Evolutionary conservation across 2,113 vertebrate species (phyloP).

Genomic region (Burhinus bistriatus): DNA sequence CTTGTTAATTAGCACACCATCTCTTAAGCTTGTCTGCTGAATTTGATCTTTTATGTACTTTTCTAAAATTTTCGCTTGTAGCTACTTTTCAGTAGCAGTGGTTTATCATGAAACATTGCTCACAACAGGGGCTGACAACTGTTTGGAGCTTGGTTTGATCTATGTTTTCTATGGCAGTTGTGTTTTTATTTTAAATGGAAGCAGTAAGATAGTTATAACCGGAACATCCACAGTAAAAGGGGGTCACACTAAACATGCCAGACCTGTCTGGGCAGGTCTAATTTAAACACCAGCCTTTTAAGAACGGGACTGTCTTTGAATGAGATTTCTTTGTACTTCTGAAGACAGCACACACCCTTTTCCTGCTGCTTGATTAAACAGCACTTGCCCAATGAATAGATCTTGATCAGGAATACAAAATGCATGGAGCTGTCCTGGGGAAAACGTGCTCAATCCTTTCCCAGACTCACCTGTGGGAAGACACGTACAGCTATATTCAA

Average conservation of each 20-base stretch:
- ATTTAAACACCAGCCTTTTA: conserved; percentile 61
- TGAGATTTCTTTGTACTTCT: conserved; percentile 66
- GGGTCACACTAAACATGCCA: conserved; percentile 58
- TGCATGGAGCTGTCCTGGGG: conserved; percentile 29
- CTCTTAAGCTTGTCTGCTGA: neutral
- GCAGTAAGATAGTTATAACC: conserved; percentile 54
- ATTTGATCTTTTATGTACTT: neutral
- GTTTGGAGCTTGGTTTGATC: neutral
- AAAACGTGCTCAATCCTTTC: conserved; percentile 54
- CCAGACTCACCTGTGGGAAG: conserved; percentile 65
- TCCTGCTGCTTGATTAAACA: conserved; percentile 68
- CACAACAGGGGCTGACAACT: neutral
- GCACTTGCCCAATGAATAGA: conserved; percentile 69
- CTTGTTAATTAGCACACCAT: neutral
- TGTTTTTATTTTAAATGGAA: conserved; percentile 63
- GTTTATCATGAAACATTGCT: neutral
- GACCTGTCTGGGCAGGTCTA: conserved; percentile 71
- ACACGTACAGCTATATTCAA: neutral
- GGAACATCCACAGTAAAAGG: conserved; percentile 58
- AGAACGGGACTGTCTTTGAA: conserved; percentile 59
- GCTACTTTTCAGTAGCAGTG: neutral
- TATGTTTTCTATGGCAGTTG: conserved; percentile 8
- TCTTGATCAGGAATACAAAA: conserved; percentile 49
- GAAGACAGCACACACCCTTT: conserved; percentile 68
- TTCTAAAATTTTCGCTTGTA: neutral